Base-by-base conservation (phyloP, 2,888 invertebrate genomes). In the Cryptus armator region DNA sequence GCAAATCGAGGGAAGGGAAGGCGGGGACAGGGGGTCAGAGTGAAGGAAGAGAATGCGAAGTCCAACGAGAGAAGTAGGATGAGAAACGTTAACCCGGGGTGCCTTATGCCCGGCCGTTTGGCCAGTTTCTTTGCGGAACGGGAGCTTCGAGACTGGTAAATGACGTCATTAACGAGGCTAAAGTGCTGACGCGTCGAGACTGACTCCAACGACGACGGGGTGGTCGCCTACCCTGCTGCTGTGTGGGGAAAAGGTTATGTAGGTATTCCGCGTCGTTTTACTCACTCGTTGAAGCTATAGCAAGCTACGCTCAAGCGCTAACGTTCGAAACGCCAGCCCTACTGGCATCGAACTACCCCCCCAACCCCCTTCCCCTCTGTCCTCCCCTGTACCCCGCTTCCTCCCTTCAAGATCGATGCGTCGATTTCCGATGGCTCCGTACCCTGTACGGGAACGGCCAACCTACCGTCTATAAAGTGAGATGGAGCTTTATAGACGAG, bases 161-260 rank as follows among this genome's bases (percentile, higher is more conserved):
- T 91, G 90, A 92, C 89, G 89, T 91, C 91, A 92, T 91, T 91
- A 91, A 91, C 89, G 90, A 90, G 86, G 88, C 88, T 88, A 92
- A 91, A 91, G 89, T 89, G 91, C 92, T 91, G 92, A 91, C 92
- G 90, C 90, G 90, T 88, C 87, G 89, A 88, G 90, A 89, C 90
- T 89, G 89, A 88, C 89, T 88, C 59, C 71, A 6, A 59, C 82
- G 66, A 82, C 81, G 84, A 74, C 53, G 66, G 53, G 68, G 59
- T 66, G 68, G 59, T 66, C 37, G 51, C 43, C n/a, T 51, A 48
- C 14, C 29, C 75, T 24, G 48, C 37, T 51, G 66, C 51, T 48
- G 59, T 75, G 62, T 53, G 67, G 46, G 24, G 53, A 24, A 16
- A 62, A 64, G 37, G 56, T 43, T 68, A 44, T 48, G 14, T 76